Conservation (phyloP, 2,888 invertebrate species). For the Dynastes grantii region DNA sequence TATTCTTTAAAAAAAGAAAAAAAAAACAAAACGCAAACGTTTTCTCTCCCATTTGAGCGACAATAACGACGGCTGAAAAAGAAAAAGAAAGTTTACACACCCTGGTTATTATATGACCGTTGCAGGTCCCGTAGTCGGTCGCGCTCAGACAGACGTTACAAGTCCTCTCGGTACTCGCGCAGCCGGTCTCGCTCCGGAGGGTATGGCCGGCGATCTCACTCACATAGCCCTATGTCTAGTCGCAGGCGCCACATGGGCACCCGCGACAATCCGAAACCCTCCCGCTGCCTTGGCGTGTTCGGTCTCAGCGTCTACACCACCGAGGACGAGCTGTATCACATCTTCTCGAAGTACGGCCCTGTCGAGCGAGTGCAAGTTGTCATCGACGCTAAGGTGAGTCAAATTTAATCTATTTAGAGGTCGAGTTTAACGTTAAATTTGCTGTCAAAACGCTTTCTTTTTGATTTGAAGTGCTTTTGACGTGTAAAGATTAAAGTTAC, state of each 20-base stretch:
- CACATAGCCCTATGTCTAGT: conserved; percentile 88
- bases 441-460: too few relatives aligned
- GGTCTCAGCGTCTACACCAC: conserved; percentile 94
- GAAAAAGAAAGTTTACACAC: too few relatives aligned
- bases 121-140: conserved; percentile 77
- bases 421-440: too few relatives aligned
- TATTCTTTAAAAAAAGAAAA: too few relatives aligned
- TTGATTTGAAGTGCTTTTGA: too few relatives aligned
- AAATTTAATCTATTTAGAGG: background rate
- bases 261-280: conserved; percentile 90
- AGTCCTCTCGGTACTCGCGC: conserved; percentile 76
- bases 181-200: conserved; percentile 76
- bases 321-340: conserved; percentile 91
- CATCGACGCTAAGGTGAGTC: conserved; percentile 91
- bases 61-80: too few relatives aligned
- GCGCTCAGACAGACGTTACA: conserved; percentile 73
- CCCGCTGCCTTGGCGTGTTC: conserved; percentile 94
- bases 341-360: conserved; percentile 93
- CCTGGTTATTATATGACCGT: conserved; percentile 29
- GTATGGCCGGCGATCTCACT: conserved; percentile 76
- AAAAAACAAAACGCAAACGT: too few relatives aligned
- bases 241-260: conserved; percentile 85
- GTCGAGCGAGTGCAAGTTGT: conserved; percentile 95
- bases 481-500: too few relatives aligned
- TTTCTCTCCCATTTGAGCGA: too few relatives aligned